phyloP scores from a whole-genome alignment of 2,888 invertebrate species.

The Acrocera orbiculus region DNA sequence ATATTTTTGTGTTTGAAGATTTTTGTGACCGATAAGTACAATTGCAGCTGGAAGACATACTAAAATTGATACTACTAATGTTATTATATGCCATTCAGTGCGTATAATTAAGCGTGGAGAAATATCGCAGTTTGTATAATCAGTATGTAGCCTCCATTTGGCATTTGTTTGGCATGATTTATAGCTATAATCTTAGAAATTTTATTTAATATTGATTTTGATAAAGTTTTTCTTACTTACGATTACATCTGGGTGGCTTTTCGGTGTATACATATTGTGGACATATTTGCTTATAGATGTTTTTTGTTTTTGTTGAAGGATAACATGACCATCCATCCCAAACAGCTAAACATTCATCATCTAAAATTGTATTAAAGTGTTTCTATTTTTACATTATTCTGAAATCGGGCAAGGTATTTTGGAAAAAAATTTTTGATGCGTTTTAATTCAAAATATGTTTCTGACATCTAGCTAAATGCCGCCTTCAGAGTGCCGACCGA shows the following conservation, averaged over 20 bases:
- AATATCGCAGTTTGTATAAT: conserved; percentile 40
- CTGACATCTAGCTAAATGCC: too few species aligned
- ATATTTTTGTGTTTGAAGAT: conserved; percentile 36
- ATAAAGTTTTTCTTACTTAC: conserved; percentile 31
- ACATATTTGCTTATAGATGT: conserved; percentile 33
- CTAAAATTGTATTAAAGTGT: conserved; percentile 1
- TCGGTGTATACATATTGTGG: conserved; percentile 41
- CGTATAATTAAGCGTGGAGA: conserved; percentile 35
- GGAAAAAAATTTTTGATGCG: too few species aligned
- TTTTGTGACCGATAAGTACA: conserved; percentile 38
- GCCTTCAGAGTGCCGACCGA: too few species aligned
- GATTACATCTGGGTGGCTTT: conserved; percentile 36
- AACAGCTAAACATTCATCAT: conserved; percentile 34
- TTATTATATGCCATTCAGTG: conserved; percentile 36
- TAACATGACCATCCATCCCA: conserved; percentile 52
- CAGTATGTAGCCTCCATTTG: conserved; percentile 40
- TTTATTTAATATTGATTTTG: not conserved
- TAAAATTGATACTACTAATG: conserved; percentile 35
- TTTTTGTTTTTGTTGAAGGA: conserved; percentile 30
- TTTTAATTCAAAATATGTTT: too few species aligned
- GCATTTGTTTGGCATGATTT: conserved; percentile 37
- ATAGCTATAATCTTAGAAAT: conserved; percentile 35
- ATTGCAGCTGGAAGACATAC: conserved; percentile 39
- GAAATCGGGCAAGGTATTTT: too few species aligned
- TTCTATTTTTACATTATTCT: too few species aligned